Evolutionary conservation across 2,888 invertebrate genomes (phyloP).

Genomic region (Trilocha varians): DNA sequence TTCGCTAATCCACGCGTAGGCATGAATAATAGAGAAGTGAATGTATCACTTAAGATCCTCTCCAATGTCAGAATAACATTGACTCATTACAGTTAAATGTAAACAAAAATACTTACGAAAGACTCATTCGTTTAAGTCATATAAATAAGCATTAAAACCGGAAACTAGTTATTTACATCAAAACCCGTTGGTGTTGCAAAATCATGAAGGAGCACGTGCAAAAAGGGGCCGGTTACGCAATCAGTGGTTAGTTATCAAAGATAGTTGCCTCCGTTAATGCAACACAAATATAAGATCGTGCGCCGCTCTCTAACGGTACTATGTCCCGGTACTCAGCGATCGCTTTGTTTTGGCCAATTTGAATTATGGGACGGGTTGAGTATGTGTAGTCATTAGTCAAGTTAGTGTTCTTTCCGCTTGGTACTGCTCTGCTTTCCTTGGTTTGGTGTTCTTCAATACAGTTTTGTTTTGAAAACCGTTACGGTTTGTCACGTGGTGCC

Average conservation of each 20-base stretch:
- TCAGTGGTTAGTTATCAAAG: conserved; percentile 48
- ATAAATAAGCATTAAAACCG: background rate
- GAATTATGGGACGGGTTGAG: conserved; percentile 11
- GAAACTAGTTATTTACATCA: conserved; percentile 13
- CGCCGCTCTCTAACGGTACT: conserved; percentile 51
- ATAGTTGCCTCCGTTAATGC: conserved; percentile 54
- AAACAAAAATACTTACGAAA: background rate
- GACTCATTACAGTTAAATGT: background rate
- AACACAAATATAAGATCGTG: conserved; percentile 33
- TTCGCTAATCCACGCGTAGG: conserved; percentile 22
- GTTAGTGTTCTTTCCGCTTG: background rate
- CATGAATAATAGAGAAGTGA: conserved; percentile 29
- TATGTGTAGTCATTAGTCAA: conserved; percentile 1
- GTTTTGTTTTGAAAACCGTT: background rate
- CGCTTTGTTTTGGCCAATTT: conserved; percentile 52
- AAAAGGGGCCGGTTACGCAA: conserved; percentile 59
- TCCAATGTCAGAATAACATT: conserved; percentile 9
- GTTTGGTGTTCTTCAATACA: background rate
- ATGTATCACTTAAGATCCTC: conserved; percentile 23
- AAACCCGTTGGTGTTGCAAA: conserved; percentile 47
- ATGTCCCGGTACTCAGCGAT: conserved; percentile 28
- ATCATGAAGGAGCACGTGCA: conserved; percentile 51
- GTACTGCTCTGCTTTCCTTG: background rate
- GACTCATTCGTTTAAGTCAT: background rate
- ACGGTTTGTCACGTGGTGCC: too few species aligned